Evolutionary conservation across 2,888 invertebrate species (phyloP).

Genomic region (Embidobia sp.): DNA sequence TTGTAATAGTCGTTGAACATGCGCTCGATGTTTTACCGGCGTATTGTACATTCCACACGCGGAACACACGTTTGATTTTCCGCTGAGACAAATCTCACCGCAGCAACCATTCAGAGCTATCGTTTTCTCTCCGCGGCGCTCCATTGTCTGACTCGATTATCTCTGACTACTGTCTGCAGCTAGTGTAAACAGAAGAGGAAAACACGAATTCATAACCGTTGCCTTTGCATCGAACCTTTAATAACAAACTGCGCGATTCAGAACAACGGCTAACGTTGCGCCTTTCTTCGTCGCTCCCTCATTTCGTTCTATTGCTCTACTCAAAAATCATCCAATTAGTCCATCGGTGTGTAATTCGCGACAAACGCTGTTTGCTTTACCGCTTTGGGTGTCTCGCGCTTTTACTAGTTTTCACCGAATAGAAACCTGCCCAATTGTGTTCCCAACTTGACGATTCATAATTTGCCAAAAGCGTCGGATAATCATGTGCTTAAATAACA

Average conservation of each 20-base stretch:
- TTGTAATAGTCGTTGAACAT: constrained; percentile 50
- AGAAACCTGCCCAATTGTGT: background rate
- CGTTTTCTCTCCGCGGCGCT: constrained; percentile 51
- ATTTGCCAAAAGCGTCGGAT: background rate
- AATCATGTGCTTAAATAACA: too few species aligned
- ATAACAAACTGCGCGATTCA: constrained; percentile 41
- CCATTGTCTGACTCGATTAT: constrained; percentile 62
- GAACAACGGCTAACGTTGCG: background rate
- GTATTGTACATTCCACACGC: constrained; percentile 49
- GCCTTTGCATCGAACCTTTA: constrained; percentile 36
- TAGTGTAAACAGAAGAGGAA: constrained; percentile 48
- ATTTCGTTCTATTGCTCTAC: constrained; percentile 3
- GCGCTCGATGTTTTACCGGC: constrained; percentile 43
- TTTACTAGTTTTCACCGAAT: background rate
- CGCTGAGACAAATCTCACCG: constrained; percentile 56
- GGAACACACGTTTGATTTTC: constrained; percentile 61
- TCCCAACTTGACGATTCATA: background rate
- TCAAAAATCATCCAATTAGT: constrained; percentile 46
- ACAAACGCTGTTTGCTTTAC: constrained; percentile 6
- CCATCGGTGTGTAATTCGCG: constrained; percentile 11
- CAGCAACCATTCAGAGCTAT: constrained; percentile 54
- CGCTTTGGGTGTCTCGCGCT: background rate
- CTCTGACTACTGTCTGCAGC: constrained; percentile 51
- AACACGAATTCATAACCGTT: constrained; percentile 47
- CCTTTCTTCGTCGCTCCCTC: constrained; percentile 22